Evolutionary conservation across 2,797 vertebrate species (phyloP).

Genomic region (Aulostomus chinensis): DNA sequence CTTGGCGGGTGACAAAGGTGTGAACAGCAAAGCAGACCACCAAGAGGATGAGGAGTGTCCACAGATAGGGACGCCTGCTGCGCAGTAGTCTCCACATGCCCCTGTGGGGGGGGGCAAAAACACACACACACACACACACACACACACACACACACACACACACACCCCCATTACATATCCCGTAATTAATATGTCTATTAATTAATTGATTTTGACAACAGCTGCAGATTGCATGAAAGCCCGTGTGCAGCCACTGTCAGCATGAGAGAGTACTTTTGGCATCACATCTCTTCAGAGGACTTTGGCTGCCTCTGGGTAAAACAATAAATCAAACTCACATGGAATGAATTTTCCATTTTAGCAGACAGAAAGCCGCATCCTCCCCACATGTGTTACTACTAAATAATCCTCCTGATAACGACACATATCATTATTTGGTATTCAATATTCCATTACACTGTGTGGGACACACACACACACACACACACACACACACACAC

Average conservation of each 20-base stretch:
- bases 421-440: too few relatives aligned
- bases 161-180: not conserved
- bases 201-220: not conserved
- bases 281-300: not conserved
- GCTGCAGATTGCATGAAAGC: not conserved
- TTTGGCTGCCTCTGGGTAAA: constrained; percentile 6
- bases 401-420: constrained; percentile 1
- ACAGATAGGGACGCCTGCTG: constrained; percentile 66
- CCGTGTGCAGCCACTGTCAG: not conserved
- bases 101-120: constrained; percentile 63
- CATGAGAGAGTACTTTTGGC: not conserved
- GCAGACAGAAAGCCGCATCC: not conserved
- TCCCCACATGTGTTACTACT: not conserved
- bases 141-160: not conserved
- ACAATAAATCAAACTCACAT: constrained; percentile 13
- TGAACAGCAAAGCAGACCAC: constrained; percentile 75
- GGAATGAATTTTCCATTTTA: constrained; percentile 27
- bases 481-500: constrained; percentile 1
- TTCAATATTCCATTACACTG: too few relatives aligned
- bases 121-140: constrained; percentile 1
- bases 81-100: constrained; percentile 61
- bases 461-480: constrained; percentile 4
- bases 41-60: constrained; percentile 74
- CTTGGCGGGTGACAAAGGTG: constrained; percentile 67
- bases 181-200: not conserved